These are phyloP conservation scores for Nycticorax nycticorax DNA, from an alignment of 2,113 vertebrate species.

Conservation along the genomic window DNA sequence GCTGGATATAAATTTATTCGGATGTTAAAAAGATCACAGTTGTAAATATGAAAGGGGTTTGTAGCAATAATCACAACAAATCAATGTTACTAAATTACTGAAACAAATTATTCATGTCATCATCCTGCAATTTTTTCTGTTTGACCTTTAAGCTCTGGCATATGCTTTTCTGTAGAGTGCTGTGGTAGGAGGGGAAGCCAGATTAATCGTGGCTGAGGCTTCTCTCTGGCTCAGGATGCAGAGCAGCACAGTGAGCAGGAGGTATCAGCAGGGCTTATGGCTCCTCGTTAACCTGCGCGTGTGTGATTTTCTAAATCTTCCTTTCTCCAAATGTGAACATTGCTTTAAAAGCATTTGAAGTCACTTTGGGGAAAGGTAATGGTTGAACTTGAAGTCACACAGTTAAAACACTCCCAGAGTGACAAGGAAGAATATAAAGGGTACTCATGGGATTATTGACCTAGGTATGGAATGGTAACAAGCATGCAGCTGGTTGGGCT, in stretches of 20 bases:
- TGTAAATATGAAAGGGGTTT: conserved; percentile 27
- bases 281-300: neutral
- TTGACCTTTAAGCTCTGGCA: conserved; percentile 25
- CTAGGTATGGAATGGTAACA: neutral
- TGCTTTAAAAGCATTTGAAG: neutral
- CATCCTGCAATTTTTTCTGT: neutral
- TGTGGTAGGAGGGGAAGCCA: neutral
- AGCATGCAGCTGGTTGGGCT: neutral
- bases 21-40: neutral
- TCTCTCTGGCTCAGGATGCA: neutral
- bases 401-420: neutral
- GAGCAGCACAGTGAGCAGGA: neutral
- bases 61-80: conserved; percentile 36
- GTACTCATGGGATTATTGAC: neutral
- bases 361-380: neutral
- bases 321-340: neutral
- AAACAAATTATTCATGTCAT: conserved; percentile 6
- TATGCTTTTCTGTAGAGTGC: neutral
- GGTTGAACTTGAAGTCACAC: fast-evolving
- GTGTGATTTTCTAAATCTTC: neutral
- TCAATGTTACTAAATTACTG: neutral
- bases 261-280: neutral
- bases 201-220: fast-evolving
- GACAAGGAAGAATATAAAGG: neutral
- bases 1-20: conserved; percentile 37